Conservation (phyloP, 2,113 vertebrate genomes). For the Turdus rufiventris region DNA sequence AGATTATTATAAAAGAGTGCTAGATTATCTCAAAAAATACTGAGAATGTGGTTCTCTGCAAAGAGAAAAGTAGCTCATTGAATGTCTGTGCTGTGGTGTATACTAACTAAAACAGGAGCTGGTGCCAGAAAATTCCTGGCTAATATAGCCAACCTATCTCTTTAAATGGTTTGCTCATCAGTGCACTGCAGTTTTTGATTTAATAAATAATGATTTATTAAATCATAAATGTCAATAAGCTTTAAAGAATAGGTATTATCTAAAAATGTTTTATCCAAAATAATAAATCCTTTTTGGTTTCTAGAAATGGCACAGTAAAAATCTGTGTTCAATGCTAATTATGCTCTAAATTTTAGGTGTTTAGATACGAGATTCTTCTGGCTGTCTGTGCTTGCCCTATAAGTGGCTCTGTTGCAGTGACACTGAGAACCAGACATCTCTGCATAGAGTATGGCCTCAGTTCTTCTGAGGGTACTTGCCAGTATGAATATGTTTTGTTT, state of each 20-base stretch:
- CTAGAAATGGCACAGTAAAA: neutral
- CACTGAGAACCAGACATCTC: neutral
- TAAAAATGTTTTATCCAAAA: neutral
- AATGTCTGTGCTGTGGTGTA: neutral
- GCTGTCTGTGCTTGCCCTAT: neutral
- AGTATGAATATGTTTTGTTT: neutral
- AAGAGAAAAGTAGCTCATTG: neutral
- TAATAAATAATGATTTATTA: neutral
- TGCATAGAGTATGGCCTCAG: accelerated
- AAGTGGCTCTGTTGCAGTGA: neutral
- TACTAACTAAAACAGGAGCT: slow-evolving; percentile 2
- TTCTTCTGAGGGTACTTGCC: neutral
- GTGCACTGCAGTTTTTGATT: neutral
- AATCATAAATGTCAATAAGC: neutral
- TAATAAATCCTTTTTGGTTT: neutral
- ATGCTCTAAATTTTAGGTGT: neutral
- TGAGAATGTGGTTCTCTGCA: neutral
- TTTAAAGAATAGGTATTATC: neutral
- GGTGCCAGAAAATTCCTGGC: slow-evolving; percentile 18
- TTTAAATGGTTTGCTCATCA: slow-evolving; percentile 22
- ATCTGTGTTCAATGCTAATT: neutral
- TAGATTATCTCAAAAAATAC: neutral
- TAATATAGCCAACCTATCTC: slow-evolving; percentile 6
- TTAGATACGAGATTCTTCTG: neutral
- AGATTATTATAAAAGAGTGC: neutral